phyloP scores from a whole-genome alignment of 2,797 vertebrate genomes.

The Trematomus bernacchii region DNA sequence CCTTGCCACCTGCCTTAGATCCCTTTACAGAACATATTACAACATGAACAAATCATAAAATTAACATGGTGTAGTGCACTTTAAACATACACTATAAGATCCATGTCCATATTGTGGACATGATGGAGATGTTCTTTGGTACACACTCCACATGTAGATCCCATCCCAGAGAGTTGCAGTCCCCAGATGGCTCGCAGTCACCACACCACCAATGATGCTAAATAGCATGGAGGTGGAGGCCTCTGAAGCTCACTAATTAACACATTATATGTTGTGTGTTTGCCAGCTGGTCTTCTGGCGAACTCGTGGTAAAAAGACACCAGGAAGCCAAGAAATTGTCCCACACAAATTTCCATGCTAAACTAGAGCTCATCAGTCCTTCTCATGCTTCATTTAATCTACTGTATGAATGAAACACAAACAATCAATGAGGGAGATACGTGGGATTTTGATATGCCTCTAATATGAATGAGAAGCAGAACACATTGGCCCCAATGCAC shows the following conservation, averaged over 20 bases:
- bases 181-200: constrained; percentile 2
- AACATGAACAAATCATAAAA: background rate
- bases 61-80: background rate
- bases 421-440: background rate
- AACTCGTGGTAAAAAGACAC: background rate
- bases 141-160: background rate
- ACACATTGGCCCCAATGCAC: no score
- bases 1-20: background rate
- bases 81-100: background rate
- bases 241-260: constrained; percentile 6
- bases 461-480: no score
- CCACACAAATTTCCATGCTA: background rate
- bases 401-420: background rate
- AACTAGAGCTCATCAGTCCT: background rate
- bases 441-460: no score
- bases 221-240: constrained; percentile 1
- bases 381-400: background rate
- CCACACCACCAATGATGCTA: background rate
- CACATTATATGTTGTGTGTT: constrained; percentile 11
- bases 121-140: background rate
- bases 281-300: background rate
- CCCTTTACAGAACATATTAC: background rate
- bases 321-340: background rate
- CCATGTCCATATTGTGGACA: background rate
- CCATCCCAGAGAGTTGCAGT: background rate